These are phyloP conservation scores for Argynnis bischoffii DNA, from an alignment of 2,888 invertebrate genomes.

Conservation along the genomic window DNA sequence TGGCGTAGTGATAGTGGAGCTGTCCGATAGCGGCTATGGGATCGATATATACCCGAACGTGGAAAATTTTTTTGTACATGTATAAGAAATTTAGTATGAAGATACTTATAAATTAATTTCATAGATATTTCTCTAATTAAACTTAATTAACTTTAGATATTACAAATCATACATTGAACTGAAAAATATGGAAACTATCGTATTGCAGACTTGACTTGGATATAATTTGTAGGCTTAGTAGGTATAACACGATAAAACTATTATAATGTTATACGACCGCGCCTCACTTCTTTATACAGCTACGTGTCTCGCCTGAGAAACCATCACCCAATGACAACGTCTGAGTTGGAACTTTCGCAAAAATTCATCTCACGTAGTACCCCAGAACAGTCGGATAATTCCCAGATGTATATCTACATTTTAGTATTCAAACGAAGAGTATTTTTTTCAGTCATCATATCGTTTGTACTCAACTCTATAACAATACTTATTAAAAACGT, in stretches of 20 bases:
- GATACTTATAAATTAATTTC: no score
- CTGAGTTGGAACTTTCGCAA: conserved; percentile 32
- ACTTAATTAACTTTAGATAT: no score
- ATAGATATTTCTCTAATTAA: no score
- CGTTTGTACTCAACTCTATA: neutral
- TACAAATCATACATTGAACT: no score
- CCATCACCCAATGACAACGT: conserved; percentile 34
- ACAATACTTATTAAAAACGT: neutral
- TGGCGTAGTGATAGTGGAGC: no score
- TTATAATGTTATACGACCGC: conserved; percentile 39
- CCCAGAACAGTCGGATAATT: conserved; percentile 40
- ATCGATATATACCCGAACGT: no score
- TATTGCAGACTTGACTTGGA: neutral
- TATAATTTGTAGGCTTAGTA: conserved; percentile 31
- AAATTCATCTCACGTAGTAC: conserved; percentile 40
- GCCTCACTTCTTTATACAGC: conserved; percentile 39
- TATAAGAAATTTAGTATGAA: no score
- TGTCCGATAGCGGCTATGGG: no score
- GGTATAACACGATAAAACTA: conserved; percentile 40
- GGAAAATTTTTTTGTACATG: no score
- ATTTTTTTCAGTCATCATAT: conserved; percentile 23
- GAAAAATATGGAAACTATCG: neutral
- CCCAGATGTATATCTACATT: conserved; percentile 43
- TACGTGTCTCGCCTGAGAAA: conserved; percentile 40
- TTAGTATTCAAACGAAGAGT: conserved; percentile 35